A percentile compares a stretch with the other conserved stretches of the same genome.
phyloP scores from a whole-genome alignment of 2,888 invertebrate genomes.

The Parnassius mnemosyne region DNA sequence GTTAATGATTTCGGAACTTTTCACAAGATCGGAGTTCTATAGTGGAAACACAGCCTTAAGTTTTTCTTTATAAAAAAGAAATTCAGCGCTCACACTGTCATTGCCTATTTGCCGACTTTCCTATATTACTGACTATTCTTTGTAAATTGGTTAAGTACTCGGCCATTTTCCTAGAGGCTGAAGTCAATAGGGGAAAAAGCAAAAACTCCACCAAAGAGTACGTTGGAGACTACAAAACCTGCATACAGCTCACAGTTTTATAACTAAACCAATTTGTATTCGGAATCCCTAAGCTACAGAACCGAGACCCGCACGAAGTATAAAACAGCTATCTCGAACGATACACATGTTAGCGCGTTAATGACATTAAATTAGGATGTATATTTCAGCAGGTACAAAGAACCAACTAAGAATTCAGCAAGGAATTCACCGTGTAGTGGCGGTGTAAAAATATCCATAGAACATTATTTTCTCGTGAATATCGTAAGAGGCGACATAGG shows the following conservation, averaged over 20 bases:
- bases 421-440: too few species aligned
- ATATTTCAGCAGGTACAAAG: background rate
- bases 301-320: conserved; percentile 30
- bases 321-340: conserved; percentile 32
- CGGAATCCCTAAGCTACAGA: conserved; percentile 51
- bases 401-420: too few species aligned
- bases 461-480: too few species aligned
- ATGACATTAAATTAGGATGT: conserved; percentile 26
- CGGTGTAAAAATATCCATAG: too few species aligned
- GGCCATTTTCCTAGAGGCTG: conserved; percentile 16
- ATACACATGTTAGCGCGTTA: conserved; percentile 25
- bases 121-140: conserved; percentile 7
- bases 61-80: background rate
- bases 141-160: conserved; percentile 20
- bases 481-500: too few species aligned
- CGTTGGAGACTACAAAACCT: conserved; percentile 46
- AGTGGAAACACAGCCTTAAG: background rate
- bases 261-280: conserved; percentile 73
- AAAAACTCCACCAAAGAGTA: conserved; percentile 25
- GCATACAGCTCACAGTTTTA: conserved; percentile 59
- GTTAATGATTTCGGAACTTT: background rate
- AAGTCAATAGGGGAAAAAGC: conserved; percentile 21
- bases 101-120: background rate
- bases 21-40: background rate
- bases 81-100: background rate